A percentile compares a stretch with the other conserved stretches of the same genome.
phyloP scores from a whole-genome alignment of 2,888 invertebrate genomes.

The Acrobeloides nanus region DNA sequence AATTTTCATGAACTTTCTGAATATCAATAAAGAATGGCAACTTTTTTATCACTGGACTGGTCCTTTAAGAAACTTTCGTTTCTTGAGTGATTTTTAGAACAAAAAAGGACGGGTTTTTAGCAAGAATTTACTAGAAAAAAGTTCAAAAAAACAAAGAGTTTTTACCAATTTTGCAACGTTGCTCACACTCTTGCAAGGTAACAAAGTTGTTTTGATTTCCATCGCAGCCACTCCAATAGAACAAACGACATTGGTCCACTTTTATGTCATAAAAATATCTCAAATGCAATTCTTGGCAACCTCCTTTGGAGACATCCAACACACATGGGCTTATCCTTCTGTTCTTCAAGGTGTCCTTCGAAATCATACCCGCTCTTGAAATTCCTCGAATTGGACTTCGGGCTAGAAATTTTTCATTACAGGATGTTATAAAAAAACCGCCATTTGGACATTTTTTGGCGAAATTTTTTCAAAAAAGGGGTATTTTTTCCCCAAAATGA shows the following conservation, averaged over 20 bases:
- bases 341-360: slow-evolving; percentile 20
- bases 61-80: no score
- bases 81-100: no score
- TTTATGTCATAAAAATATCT: slow-evolving; percentile 48
- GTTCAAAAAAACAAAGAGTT: no score
- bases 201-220: slow-evolving; percentile 50
- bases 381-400: neutral
- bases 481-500: no score
- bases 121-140: no score
- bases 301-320: slow-evolving; percentile 36
- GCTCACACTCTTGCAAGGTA: slow-evolving; percentile 40
- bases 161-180: slow-evolving; percentile 37
- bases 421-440: no score
- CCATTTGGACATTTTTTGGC: no score
- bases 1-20: no score
- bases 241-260: slow-evolving; percentile 46
- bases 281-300: slow-evolving; percentile 32
- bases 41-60: no score
- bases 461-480: no score
- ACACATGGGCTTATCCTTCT: slow-evolving; percentile 29
- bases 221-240: slow-evolving; percentile 49
- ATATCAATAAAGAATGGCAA: no score
- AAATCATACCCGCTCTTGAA: slow-evolving; percentile 29
- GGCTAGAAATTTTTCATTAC: neutral
- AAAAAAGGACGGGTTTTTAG: no score